Conservation (phyloP, 2,888 invertebrate species). For the Amiota communis region DNA sequence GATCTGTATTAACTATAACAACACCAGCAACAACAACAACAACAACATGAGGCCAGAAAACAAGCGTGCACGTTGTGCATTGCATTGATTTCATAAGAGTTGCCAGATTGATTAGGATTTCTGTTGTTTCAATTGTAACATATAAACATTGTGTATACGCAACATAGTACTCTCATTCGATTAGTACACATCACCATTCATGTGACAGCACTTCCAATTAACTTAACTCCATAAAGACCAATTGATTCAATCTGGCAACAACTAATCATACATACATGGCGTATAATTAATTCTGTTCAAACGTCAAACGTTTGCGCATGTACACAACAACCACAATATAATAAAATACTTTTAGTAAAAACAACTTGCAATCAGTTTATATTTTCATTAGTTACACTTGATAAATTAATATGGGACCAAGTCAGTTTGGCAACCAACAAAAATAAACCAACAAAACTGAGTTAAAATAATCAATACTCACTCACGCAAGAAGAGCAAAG, state of each 20-base stretch:
- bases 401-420: conserved; percentile 42
- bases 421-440: neutral
- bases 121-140: neutral
- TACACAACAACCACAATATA: conserved; percentile 8
- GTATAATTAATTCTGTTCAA: conserved; percentile 32
- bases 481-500: no score
- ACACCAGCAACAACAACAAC: conserved; percentile 39
- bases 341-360: conserved; percentile 37
- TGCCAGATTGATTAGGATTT: conserved; percentile 47
- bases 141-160: no score
- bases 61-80: conserved; percentile 23
- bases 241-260: conserved; percentile 35
- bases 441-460: no score
- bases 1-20: conserved; percentile 32
- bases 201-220: neutral
- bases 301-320: conserved; percentile 34
- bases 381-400: conserved; percentile 62
- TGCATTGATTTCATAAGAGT: conserved; percentile 49
- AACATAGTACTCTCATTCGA: no score
- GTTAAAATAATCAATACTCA: no score
- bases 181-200: conserved; percentile 18
- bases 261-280: conserved; percentile 20
- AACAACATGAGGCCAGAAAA: conserved; percentile 34
- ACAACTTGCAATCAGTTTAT: conserved; percentile 63
- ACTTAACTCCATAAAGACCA: neutral